Evolutionary conservation across 2,888 invertebrate species (phyloP), one percentile per base, ranked within the genome.

Genomic region (Gasteruption jaculator): DNA sequence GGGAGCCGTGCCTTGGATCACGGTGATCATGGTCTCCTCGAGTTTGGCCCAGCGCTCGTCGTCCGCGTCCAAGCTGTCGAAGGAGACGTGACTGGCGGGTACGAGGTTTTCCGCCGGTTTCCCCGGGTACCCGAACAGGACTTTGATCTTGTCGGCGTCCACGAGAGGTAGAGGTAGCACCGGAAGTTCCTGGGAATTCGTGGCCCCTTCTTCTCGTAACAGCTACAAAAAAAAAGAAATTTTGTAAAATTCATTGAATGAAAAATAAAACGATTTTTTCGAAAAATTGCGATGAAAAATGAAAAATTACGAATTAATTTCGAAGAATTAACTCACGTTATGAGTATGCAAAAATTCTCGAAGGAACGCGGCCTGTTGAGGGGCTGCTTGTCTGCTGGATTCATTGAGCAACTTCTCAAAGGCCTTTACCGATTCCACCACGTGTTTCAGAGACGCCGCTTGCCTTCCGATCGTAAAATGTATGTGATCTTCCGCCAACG

Each of bases 401-500:
- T 83, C 82, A 36, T 80, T 78, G 32, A 91, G 73, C 48, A 94
- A 77, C 60, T 84, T 85, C 43, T 86, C 82, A 68, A 92, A 87
- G 47, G 91, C 87, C 52, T 78, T 72, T 54, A 82, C 81, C 34
- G 88, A 80, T 56, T 85, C 83, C 50, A 79, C 76, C 20, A 82
- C 71, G 60, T 80, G 80, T 60, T 86, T 85, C 56, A 94, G 75
- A 63, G 86, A 84, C 59, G 86, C 83, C 21, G 92, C 91, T 68
- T 93, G 87, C 52, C 91, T 82, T 2, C 93, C 94, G 61, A 95
- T 85, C 5, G 92, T 93, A 69, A 90, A 92, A 73, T 92, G 87
- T 60, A 96, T 93, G 72, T 96, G 95, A 76, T 96, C 94, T 71
- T 91, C 90, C 4, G 95, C 91, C 54, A 93, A 77, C 52, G 86